Evolutionary conservation across 1,140 invertebrate species (phyloP).

Genomic region (Magallana angulata): DNA sequence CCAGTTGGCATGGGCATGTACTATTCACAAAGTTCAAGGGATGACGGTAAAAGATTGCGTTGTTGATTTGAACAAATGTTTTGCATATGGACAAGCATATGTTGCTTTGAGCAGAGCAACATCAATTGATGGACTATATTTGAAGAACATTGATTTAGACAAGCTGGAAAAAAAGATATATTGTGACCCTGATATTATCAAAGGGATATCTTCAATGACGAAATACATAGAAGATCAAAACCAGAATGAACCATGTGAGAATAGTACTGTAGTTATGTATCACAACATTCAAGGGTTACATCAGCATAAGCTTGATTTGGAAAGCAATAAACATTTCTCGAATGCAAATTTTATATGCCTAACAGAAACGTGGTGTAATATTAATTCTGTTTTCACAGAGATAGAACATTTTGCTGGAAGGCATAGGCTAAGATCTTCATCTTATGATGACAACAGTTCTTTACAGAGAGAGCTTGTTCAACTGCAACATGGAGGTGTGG

Average conservation of each 20-base stretch:
- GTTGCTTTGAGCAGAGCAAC: conserved; percentile 51
- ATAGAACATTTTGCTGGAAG: too few relatives aligned
- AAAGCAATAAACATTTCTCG: neutral
- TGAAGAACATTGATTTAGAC: neutral
- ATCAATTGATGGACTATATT: conserved; percentile 40
- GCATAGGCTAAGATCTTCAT: too few relatives aligned
- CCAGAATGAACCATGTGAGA: too few relatives aligned
- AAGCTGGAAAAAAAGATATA: neutral
- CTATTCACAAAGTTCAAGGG: conserved; percentile 61
- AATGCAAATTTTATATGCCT: conserved; percentile 5
- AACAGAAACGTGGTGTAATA: conserved; percentile 28
- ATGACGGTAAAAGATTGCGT: conserved; percentile 42
- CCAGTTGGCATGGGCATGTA: conserved; percentile 51
- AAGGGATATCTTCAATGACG: neutral
- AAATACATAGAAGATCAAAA: neutral
- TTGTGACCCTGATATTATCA: neutral
- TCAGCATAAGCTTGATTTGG: neutral
- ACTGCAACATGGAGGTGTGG: neutral
- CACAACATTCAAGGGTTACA: conserved; percentile 30
- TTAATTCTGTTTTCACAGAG: too few relatives aligned
- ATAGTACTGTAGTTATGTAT: neutral
- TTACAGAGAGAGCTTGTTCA: too few relatives aligned
- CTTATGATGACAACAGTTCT: too few relatives aligned
- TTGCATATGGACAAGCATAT: neutral
- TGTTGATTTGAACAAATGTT: conserved; percentile 30